Evolutionary conservation across 2,888 invertebrate species (phyloP), one percentile per base, ranked within the genome.

Genomic region (Maniola hyperantus): DNA sequence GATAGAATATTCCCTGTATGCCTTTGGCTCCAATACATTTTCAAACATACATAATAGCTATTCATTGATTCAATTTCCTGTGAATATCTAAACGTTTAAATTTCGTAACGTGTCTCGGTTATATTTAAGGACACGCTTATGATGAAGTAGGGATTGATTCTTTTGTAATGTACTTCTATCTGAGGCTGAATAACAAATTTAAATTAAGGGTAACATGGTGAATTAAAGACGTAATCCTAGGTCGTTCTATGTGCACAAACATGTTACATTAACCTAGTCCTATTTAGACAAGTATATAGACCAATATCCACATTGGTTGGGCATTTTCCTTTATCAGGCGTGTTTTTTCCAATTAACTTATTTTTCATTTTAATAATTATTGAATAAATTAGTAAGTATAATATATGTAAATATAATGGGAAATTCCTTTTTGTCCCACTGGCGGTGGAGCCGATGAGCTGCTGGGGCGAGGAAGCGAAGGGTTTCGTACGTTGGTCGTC

Each of bases 31-130:
- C 59, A 60, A 68, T 67, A 67, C 67, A 67, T 66, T 69, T 67
- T 67, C 60, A 57, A 61, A 55, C 50, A 60, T 63, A 39, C 18
- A 39, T 39, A 20, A 42, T 57, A 57, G 57, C 20, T 57, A 66
- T 71, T 71, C 66, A 71, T 66, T 64, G 65, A 67, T 71, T 70
- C 70, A 33, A 62, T 64, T 64, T 68, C 68, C 68, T 67, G 65
- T 64, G 64, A 65, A 66, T 72, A 64, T 68, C 69, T 42, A 59
- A 67, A 67, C 61, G 61, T 53, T 68, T 51, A 65, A 64, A 67
- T 69, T 71, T 69, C 61, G 61, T 69, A 61, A 62, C 58, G 53
- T 64, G 53, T 63, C 57, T 55, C 55, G 55, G 33, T 50, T 64
- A 34, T 42, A 7, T 60, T 60, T 65, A 15, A 54, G 39, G 26